phyloP scores from a whole-genome alignment of 2,113 vertebrate genomes.

The Emberiza fucata region DNA sequence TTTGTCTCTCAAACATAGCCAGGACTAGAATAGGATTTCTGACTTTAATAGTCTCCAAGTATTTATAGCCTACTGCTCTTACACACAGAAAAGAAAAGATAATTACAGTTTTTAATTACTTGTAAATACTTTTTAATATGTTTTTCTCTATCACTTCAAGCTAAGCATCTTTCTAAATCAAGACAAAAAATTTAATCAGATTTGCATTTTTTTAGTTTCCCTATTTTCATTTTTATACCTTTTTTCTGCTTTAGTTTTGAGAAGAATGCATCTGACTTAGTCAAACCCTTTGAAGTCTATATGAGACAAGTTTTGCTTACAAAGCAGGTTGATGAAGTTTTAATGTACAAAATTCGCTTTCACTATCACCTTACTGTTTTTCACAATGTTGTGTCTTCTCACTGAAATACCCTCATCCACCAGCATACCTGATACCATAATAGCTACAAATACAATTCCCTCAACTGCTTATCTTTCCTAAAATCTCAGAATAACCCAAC shows the following conservation, averaged over 20 bases:
- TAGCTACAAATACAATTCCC: background rate
- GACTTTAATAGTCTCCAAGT: background rate
- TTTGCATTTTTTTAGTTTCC: accelerated
- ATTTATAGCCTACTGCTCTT: background rate
- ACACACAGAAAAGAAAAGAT: accelerated
- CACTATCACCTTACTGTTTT: background rate
- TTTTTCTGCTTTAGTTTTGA: background rate
- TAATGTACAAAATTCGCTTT: background rate
- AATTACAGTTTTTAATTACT: background rate
- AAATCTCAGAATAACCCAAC: background rate
- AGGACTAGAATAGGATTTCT: background rate
- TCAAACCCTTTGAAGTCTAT: background rate
- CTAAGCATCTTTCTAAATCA: background rate
- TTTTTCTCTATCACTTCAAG: background rate
- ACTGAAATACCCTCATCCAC: background rate
- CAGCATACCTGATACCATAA: background rate
- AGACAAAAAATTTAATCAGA: background rate
- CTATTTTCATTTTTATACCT: accelerated
- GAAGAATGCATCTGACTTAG: background rate
- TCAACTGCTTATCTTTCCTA: background rate
- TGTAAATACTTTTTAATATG: background rate
- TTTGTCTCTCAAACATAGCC: background rate
- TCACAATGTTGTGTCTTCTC: background rate
- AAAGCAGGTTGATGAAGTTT: background rate
- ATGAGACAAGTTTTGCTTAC: background rate